phyloP scores from a whole-genome alignment of 2,113 vertebrate species.

The Campylomormyrus numenius region DNA sequence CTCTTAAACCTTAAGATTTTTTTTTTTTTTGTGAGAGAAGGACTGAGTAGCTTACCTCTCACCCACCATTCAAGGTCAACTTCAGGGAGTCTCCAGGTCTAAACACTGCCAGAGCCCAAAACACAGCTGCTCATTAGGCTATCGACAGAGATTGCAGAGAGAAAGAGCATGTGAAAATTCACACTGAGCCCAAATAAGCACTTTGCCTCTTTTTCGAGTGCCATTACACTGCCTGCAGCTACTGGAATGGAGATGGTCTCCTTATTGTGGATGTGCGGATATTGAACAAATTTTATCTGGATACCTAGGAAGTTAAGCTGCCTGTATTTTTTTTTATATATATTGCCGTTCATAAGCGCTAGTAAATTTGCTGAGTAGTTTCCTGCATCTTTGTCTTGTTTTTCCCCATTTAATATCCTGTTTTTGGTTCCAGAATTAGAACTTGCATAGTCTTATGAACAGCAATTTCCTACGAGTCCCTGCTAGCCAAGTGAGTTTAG shows the following conservation, averaged over 20 bases:
- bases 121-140: background rate
- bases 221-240: background rate
- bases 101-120: background rate
- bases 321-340: background rate
- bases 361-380: slow-evolving; percentile 4
- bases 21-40: background rate
- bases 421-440: background rate
- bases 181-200: no score
- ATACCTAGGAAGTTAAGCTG: background rate
- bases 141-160: background rate
- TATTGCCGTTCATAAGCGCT: background rate
- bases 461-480: background rate
- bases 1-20: background rate
- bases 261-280: background rate
- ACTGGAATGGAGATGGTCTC: background rate
- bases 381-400: background rate
- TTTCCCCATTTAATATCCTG: background rate
- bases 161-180: background rate
- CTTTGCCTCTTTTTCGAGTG: background rate
- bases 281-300: background rate
- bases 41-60: background rate
- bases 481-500: background rate
- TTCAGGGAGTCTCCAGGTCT: background rate
- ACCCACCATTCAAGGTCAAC: background rate
- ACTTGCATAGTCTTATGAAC: background rate